Base-by-base conservation (phyloP, 1,140 invertebrate species). In the Drosophila lini region DNA sequence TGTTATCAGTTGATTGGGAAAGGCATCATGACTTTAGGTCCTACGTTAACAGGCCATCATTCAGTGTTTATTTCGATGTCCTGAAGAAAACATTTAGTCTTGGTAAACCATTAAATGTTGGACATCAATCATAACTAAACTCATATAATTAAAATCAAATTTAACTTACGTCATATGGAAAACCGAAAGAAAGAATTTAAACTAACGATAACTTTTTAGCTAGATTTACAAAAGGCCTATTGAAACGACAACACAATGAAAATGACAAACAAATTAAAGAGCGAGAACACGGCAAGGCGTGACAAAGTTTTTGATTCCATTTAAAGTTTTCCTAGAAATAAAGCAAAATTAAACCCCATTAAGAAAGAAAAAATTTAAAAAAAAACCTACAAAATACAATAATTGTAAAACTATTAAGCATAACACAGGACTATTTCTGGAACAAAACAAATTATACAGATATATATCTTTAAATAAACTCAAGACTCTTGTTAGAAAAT, bases 401-500 rank as follows among this genome's bases (percentile, higher is more conserved):
- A 89, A 89, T 84, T 86, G 83, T 86, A 86, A 80, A 80, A 86
- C 69, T 81, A 64, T 70, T 70, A 55, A 74, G 73, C 56, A 69
- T 74, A 83, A 80, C 74, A 89, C 77, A 89, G 80, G 82, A 78
- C 77, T 88, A 88, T 86, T 86, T 86, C 83, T 86, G 83, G 47
- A 78, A 78, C 52, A 74, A 75, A 67, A 67, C 64, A 89, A 84
- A 89, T 84, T 83, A 80, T 84, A 88, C 74, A 81, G 53, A 85
- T 70, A 82, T 70, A 82, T 88, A 89, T 84, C 84, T 89, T 89
- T 89, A 82, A 89, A 89, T 89, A 89, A 89, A 89, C 81, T 84
- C 84, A 75, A 89, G 78, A 89, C 84, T 89, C 84, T 89, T 89
- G 84, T 89, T 89, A 89, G 74, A 89, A 89, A 88, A 88, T 62